Conservation (phyloP, 2,888 invertebrate species). For the Catocala nupta region DNA sequence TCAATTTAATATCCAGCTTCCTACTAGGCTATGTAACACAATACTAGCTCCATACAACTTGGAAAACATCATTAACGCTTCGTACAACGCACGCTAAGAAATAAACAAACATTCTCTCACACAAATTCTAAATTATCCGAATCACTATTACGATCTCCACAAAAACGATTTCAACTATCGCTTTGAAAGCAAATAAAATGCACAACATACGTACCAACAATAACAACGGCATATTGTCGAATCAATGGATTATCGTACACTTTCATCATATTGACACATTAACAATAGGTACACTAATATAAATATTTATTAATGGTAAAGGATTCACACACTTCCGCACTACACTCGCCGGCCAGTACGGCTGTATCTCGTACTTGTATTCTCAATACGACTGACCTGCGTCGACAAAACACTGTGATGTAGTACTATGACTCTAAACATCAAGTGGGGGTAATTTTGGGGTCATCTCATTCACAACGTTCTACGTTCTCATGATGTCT, state of each 20-base stretch:
- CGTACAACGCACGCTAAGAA: too few species aligned
- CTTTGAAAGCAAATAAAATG: background rate
- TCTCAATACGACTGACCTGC: too few species aligned
- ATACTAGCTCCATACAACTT: too few species aligned
- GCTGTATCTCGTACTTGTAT: too few species aligned
- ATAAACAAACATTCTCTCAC: too few species aligned
- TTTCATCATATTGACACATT: slow-evolving; percentile 11
- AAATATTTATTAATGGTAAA: too few species aligned
- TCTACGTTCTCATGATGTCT: background rate
- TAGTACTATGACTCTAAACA: background rate
- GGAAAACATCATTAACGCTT: too few species aligned
- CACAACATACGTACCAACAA: slow-evolving; percentile 14
- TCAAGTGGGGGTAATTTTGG: slow-evolving; percentile 9
- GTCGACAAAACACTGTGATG: background rate
- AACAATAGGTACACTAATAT: slow-evolving; percentile 3
- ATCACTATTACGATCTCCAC: background rate
- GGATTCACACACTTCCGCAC: background rate
- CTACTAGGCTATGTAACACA: too few species aligned
- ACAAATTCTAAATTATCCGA: too few species aligned
- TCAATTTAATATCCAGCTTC: too few species aligned
- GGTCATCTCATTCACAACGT: background rate
- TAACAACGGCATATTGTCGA: slow-evolving; percentile 16
- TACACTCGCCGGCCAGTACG: background rate
- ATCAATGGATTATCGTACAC: slow-evolving; percentile 2
- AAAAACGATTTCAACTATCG: background rate